Base-by-base conservation (phyloP, 2,888 invertebrate species). In the Tolmerus cingulatus region DNA sequence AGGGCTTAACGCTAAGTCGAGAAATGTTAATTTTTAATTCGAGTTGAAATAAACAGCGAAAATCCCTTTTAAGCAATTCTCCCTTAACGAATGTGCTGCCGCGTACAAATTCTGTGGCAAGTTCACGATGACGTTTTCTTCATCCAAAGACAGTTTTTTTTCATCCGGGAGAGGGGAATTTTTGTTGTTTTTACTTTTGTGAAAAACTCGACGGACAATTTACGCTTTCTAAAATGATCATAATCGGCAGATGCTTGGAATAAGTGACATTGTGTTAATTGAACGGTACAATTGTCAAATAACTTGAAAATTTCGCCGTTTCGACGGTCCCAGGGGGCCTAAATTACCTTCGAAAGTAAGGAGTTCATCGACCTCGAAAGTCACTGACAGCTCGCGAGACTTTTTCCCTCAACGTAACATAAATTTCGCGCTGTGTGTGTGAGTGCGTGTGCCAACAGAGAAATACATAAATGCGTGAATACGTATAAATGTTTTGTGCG, bases 301-400 rank as follows among this genome's bases (percentile, higher is more conserved):
- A 51, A 78, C 23, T 30, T 81, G 19, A 55, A 51, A 46, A 81
- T 55, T n/a, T 81, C n/a, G 9, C 46, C 40, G 46, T 9, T 34
- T 16, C n/a, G 55, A 34, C 34, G 12, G 5, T 19, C 46, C 16
- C 27, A 55, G 40, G 57, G n/a, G 81, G 23, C 66, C 19, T 81
- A 55, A 43, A 84, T 30, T 81, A 55, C 81, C 66, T 86, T 86
- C 19, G 19, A 46, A 57, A 86, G 74, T 86, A 86, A 88, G 57
- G 82, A 79, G 88, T 88, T 88, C 88, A 87, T 88, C 87, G 88
- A 88, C 87, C 88, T 87, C 88, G 87, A 87, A 88, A 88, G 88
- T 88, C 87, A 88, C 82, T 88, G 88, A 88, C 88, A 88, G 87
- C 84, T 87, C 46, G 74, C 51, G 77, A 86, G 55, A 86, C 74